Evolutionary conservation across 2,888 invertebrate species (phyloP), one percentile per base, ranked within the genome.

Genomic region (Resseliella maxima): DNA sequence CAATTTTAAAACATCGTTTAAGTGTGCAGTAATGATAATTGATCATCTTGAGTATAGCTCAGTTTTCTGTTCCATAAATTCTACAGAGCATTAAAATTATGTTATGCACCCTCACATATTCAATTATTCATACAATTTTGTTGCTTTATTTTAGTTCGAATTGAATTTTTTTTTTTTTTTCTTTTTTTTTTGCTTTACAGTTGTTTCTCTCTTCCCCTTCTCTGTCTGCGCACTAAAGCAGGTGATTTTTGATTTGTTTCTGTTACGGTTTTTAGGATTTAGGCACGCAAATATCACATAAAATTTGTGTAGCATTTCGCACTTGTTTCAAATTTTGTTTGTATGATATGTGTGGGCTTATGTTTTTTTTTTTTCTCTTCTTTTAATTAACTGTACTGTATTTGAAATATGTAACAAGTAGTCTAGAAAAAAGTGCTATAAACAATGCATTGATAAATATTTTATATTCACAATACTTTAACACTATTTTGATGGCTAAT

Each of bases 1-100:
- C 31, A 72, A n/a, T 72, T 72, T 72, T 10, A 15, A 72, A 72
- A 72, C 72, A 72, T 3, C 72, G 87, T 87, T 87, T 87, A 87
- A 87, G 87, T 88, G 87, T 88, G 87, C 87, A 87, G 87, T 87
- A 41, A 83, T 41, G 24, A 87, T 88, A 87, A 88, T 87, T 85
- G 85, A 85, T 85, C 50, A 88, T 88, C 87, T 38, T 41, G 15
- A 72, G 72, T 18, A 86, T 88, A 88, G n/a, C n/a, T n/a, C 88
- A 87, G 88, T 88, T 88, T 87, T 87, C 87, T 88, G 89, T 86
- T 88, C 89, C 87, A 89, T 86, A 88, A 89, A 88, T 85, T 83
- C 88, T 87, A 36, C 87, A 87, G 88, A 88, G 88, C 89, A 88
- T 88, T 88, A 88, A 88, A 87, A 46, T 38, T 83, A 83, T 83